Percentiles rank a stretch among this genome's conserved stretches.
Evolutionary conservation across 2,113 vertebrate genomes (phyloP).

Genomic region (Ahaetulla prasina): DNA sequence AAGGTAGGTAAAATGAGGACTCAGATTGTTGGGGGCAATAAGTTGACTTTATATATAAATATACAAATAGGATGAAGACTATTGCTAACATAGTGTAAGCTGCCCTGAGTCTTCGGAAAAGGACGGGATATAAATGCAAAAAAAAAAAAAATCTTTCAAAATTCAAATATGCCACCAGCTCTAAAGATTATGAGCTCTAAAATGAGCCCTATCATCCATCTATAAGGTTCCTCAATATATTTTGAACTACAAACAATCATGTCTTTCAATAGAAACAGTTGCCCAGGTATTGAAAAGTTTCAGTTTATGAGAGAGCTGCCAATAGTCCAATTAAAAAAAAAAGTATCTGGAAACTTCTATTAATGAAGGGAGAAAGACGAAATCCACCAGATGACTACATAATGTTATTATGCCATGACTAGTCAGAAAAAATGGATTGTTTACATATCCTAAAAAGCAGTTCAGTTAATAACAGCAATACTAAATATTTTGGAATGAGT

Average conservation of each 20-base stretch:
- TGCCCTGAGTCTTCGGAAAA: no score
- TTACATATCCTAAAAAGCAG: neutral
- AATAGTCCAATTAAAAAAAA: neutral
- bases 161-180: neutral
- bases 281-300: neutral
- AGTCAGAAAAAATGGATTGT: neutral
- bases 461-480: neutral
- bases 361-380: neutral
- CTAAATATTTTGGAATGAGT: neutral
- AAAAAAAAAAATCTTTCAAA: no score
- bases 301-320: neutral
- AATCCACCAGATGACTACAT: neutral
- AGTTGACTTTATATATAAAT: no score
- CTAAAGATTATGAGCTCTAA: neutral
- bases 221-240: neutral
- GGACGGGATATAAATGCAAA: no score
- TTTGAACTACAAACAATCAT: neutral
- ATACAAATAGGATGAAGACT: no score
- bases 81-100: no score
- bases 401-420: neutral
- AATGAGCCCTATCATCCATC: neutral
- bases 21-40: no score
- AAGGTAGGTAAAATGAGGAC: no score
- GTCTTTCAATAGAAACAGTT: neutral
- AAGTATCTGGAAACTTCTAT: neutral